A percentile compares a stretch with the other conserved stretches of the same genome.
phyloP scores from a whole-genome alignment of 1,140 invertebrate genomes.

The Stegodyphus dumicola region DNA sequence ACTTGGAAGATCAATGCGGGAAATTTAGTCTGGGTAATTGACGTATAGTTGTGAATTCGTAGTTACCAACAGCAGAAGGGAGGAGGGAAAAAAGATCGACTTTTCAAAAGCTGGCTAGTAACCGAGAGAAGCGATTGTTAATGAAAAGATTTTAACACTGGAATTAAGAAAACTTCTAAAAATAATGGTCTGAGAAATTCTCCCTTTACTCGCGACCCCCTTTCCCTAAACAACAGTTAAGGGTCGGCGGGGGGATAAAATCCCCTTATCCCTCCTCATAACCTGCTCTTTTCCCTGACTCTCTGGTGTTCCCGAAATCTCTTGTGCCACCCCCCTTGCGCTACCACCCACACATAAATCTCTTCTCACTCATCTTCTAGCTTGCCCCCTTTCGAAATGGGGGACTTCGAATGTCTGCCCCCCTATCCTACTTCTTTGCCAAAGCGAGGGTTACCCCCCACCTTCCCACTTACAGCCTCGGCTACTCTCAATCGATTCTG shows the following conservation, averaged over 20 bases:
- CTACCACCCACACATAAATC: slow-evolving; percentile 48
- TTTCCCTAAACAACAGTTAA: slow-evolving; percentile 51
- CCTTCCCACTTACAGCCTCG: slow-evolving; percentile 46
- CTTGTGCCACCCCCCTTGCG: slow-evolving; percentile 3
- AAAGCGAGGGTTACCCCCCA: neutral
- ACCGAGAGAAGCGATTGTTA: slow-evolving; percentile 32
- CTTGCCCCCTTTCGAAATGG: slow-evolving; percentile 15
- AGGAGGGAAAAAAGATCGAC: slow-evolving; percentile 1
- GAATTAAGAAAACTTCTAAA: slow-evolving; percentile 53
- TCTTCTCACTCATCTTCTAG: slow-evolving; percentile 42
- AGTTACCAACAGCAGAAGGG: slow-evolving; percentile 1
- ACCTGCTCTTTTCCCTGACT: slow-evolving; percentile 51
- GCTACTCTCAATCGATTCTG: slow-evolving; percentile 58
- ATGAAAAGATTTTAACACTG: slow-evolving; percentile 57
- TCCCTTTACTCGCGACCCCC: neutral
- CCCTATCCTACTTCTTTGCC: slow-evolving; percentile 19
- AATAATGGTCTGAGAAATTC: slow-evolving; percentile 46
- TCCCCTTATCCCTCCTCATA: slow-evolving; percentile 52
- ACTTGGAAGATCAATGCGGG: slow-evolving; percentile 22
- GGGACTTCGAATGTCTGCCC: slow-evolving; percentile 7
- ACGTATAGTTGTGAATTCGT: slow-evolving; percentile 28
- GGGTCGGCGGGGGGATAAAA: slow-evolving; percentile 35
- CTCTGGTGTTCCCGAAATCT: slow-evolving; percentile 26
- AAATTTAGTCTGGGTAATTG: slow-evolving; percentile 48
- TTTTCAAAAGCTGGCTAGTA: slow-evolving; percentile 9